Evolutionary conservation across 2,797 vertebrate species (phyloP).

Genomic region (Argyrosomus regius): DNA sequence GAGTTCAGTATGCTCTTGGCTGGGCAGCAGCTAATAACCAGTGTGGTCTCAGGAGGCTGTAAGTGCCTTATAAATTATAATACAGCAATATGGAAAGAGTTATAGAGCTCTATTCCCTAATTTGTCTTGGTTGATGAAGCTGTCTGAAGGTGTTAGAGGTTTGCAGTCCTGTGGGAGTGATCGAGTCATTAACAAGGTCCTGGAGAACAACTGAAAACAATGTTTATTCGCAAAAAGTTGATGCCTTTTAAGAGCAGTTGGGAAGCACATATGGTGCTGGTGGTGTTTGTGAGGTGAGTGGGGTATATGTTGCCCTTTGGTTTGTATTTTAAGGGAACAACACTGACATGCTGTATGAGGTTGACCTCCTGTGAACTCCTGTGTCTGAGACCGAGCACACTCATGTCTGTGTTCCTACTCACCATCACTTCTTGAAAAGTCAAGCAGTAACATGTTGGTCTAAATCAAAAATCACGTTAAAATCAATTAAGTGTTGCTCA

Average conservation of each 20-base stretch:
- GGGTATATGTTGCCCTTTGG: conserved; percentile 40
- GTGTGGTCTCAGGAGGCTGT: conserved; percentile 47
- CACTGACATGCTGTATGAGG: conserved; percentile 10
- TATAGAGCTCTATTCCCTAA: conserved; percentile 48
- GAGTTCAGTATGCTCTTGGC: conserved; percentile 38
- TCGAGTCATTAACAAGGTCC: conserved; percentile 63
- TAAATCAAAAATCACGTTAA: no score
- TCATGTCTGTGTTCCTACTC: no score
- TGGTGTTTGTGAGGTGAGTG: background rate
- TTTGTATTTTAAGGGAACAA: conserved; percentile 41
- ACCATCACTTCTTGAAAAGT: no score
- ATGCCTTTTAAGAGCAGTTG: conserved; percentile 26
- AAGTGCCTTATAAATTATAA: conserved; percentile 61
- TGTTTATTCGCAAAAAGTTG: conserved; percentile 35
- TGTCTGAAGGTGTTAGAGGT: conserved; percentile 65
- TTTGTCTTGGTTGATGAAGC: conserved; percentile 73
- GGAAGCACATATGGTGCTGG: conserved; percentile 44
- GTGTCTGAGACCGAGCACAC: background rate
- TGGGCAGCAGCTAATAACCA: conserved; percentile 47
- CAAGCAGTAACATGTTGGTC: background rate
- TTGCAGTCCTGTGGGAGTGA: conserved; percentile 59
- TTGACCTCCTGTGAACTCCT: conserved; percentile 20
- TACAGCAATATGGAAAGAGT: conserved; percentile 40
- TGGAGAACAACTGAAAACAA: conserved; percentile 56
- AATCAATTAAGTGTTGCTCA: background rate